These are phyloP conservation scores for Drosophila rellima DNA, from an alignment of 2,888 invertebrate genomes.

Conservation along the genomic window DNA sequence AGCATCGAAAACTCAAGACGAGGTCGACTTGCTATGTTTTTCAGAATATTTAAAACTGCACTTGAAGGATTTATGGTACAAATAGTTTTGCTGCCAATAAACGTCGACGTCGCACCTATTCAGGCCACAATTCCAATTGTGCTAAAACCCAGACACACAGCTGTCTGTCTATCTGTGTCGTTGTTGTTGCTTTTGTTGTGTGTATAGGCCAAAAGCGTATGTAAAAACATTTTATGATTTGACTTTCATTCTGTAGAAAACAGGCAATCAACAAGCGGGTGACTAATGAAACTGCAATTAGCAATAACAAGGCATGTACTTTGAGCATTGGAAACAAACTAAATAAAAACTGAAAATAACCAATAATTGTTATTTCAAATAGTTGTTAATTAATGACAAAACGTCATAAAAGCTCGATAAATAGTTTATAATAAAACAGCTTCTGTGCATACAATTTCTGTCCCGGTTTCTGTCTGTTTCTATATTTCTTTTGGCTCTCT, in stretches of 20 bases:
- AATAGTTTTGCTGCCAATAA: slow-evolving; percentile 26
- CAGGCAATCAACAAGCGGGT: slow-evolving; percentile 29
- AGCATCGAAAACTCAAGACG: slow-evolving; percentile 6
- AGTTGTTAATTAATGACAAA: slow-evolving; percentile 33
- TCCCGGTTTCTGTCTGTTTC: not conserved
- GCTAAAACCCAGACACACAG: slow-evolving; percentile 32
- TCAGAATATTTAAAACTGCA: slow-evolving; percentile 13
- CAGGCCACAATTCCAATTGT: slow-evolving; percentile 26
- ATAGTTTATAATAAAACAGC: slow-evolving; percentile 20
- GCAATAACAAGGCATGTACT: slow-evolving; percentile 22
- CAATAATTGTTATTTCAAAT: slow-evolving; percentile 32
- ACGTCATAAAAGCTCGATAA: slow-evolving; percentile 13
- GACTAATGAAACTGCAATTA: slow-evolving; percentile 57
- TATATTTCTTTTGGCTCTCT: not conserved
- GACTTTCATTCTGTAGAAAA: slow-evolving; percentile 52
- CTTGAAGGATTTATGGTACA: slow-evolving; percentile 30
- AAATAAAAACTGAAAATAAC: slow-evolving; percentile 22
- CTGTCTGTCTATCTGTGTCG: slow-evolving; percentile 30
- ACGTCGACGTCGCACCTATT: slow-evolving; percentile 22
- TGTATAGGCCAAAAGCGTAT: slow-evolving; percentile 31
- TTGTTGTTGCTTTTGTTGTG: slow-evolving; percentile 7
- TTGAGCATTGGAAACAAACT: slow-evolving; percentile 20
- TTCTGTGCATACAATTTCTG: slow-evolving; percentile 7
- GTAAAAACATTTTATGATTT: slow-evolving; percentile 29
- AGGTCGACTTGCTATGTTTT: slow-evolving; percentile 10